phyloP scores from a whole-genome alignment of 2,797 vertebrate species.

The Rhadinocentrus ornatus region DNA sequence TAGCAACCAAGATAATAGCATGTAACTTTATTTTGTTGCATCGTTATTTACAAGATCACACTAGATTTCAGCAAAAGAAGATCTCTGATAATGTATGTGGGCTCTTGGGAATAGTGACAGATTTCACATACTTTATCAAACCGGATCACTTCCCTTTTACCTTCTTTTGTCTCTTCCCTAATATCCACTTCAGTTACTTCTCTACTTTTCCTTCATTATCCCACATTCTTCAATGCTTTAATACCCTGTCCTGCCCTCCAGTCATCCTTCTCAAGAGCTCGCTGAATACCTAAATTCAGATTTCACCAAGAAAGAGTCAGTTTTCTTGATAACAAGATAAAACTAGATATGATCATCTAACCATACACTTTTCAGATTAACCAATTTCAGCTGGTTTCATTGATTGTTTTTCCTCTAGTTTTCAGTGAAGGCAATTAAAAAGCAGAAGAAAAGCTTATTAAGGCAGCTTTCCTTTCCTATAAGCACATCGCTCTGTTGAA shows the following conservation, averaged over 20 bases:
- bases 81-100: neutral
- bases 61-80: neutral
- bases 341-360: neutral
- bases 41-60: neutral
- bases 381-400: constrained; percentile 15
- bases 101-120: neutral
- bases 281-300: constrained; percentile 14
- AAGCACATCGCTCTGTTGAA: constrained; percentile 18
- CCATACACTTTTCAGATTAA: constrained; percentile 25
- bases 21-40: neutral
- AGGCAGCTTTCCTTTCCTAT: constrained; percentile 23
- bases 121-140: neutral
- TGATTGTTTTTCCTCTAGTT: constrained; percentile 25
- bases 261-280: constrained; percentile 7
- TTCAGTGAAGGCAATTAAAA: constrained; percentile 28
- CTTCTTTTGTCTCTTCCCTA: constrained; percentile 5
- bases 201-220: constrained; percentile 21
- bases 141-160: neutral
- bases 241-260: constrained; percentile 11
- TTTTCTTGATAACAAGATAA: constrained; percentile 10
- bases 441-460: constrained; percentile 33
- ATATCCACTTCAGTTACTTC: neutral
- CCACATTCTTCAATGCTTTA: constrained; percentile 19
- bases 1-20: neutral
- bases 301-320: neutral